Evolutionary conservation across 2,888 invertebrate genomes (phyloP), one percentile per base, ranked within the genome.

Genomic region (Salticus scenicus): DNA sequence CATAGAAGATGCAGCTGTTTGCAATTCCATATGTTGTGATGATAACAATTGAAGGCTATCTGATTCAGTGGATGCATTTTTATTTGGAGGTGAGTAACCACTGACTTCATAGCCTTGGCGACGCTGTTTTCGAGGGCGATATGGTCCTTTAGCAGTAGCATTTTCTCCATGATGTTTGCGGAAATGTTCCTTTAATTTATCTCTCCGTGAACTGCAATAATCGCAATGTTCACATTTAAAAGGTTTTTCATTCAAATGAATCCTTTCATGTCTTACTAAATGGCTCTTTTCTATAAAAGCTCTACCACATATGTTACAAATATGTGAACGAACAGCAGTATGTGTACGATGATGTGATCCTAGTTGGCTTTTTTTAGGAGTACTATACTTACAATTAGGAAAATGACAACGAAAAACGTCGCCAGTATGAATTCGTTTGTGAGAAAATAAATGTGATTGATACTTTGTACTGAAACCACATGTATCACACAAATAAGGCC

Each of bases 261-360:
- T 94, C 63, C 94, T 91, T 90, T 94, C 94, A 90, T 94, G 94
- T 0, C 94, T 92, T 14, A 94, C 92, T 81, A 94, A 90, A 90
- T 94, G 94, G 42, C 94, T 93, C 89, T 94, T 94, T 89, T 94
- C 94, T 89, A 94, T 93, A 90, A 94, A 94, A 17, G 93, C 93
- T 69, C 94, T 92, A 0, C 93, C 93, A 90, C 94, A 94, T 20
- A 92, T 91, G 28, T 91, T 91, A 90, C 94, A 94, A 30, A 92
- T 92, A 89, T 93, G 93, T 10, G 92, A 91, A 17, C 93, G 90
- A 47, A 91, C 92, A 88, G 91, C 92, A 90, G 91, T 89, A 92
- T 94, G 92, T 41, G 93, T 93, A 85, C 94, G 92, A 89, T 94
- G 92, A 91, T 94, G 94, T 42, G 93, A 93, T 41, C 93, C 93